Evolutionary conservation across 2,797 vertebrate genomes (phyloP), one percentile per base, ranked within the genome.

Genomic region (Echiichthys vipera): DNA sequence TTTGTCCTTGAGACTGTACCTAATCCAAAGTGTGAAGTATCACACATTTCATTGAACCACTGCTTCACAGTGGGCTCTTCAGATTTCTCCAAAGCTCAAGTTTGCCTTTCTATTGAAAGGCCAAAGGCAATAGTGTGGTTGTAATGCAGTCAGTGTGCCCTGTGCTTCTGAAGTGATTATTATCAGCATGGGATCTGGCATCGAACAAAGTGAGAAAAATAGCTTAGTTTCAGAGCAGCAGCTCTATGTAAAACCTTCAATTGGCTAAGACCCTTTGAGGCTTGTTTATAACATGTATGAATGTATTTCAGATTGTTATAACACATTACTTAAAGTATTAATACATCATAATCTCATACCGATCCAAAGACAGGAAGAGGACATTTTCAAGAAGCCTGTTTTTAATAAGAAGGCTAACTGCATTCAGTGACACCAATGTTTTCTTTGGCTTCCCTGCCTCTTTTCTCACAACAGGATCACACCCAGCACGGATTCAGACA

Each of bases 1-100:
- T 77, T 72, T 42, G 66, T 83, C 79, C 78, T 83, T 80, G 71
- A 73, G 51, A 54, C 40, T 18, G 24, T 27, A 49, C 29, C 53
- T 55, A 49, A 71, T 77, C 57, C 64, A 29, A 51, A 51, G 40
- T 61, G 62, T 62, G 15, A 56, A 43, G 36, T 63, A 51, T 77
- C 58, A 64, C 63, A 67, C 43, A 43, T 77, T 62, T 56, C 45
- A 66, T 7, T 59, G 13, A 74, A 62, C 27, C 47, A 1, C 22
- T 29, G 34, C 61, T 47, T 65, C 65, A 57, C 46, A 43, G 25
- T 50, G 46, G 65, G 25, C 29, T 53, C 53, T 73, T 71, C 2
- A 67, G 20, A 65, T 57, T 70, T 78, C 61, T 77, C 55, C 15
- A 37, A 70, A 78, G 30, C 58, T 66, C n/a, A 53, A 50, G 53